Evolutionary conservation across 2,797 vertebrate genomes (phyloP), one percentile per base, ranked within the genome.

Genomic region (Sebastes glaucus): DNA sequence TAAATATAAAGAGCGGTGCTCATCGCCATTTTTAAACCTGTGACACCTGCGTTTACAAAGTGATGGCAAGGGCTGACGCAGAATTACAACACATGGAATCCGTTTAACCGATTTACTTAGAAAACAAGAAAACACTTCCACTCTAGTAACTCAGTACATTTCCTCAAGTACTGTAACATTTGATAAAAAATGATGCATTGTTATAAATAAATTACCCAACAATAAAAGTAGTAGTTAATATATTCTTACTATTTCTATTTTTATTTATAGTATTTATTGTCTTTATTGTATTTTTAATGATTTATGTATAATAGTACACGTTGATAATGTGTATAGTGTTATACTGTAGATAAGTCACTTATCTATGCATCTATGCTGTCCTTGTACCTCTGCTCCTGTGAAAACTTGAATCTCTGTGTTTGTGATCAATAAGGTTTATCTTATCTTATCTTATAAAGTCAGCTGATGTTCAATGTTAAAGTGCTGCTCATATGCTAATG

Each of bases 1-100:
- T 90, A 88, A 88, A 91, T 86, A 88, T 81, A 82, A 90, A 89
- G 85, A 83, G 74, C 32, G n/a, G 75, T 7, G 73, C 79, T 86
- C 86, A 70, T 81, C 67, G 32, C 79, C 86, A 76, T 80, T 81
- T 87, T 76, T 81, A 38, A 91, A 83, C 25, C 52, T 46, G 74
- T 75, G 71, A 83, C 80, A 88, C 32, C 25, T 28, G 28, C 49
- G 10, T 74, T 74, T 25, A 46, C 52, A 38, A 70, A 86, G 23
- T 1, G 55, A 71, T 49, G 14, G 35, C 33, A 10, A 27, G 1
- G 7, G 6, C 4, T 23, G 42, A 77, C 11, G 18, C n/a, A 11
- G 8, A 72, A 74, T 38, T 2, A 25, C 30, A 71, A 65, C 16
- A 20, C 35, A 38, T 10, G 7, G 32, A 56, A 9, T 27, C 1